Percentiles rank a stretch among this genome's conserved stretches.
These are phyloP conservation scores for Brachyalestes nurse DNA, from an alignment of 2,797 vertebrate species.

Conservation along the genomic window DNA sequence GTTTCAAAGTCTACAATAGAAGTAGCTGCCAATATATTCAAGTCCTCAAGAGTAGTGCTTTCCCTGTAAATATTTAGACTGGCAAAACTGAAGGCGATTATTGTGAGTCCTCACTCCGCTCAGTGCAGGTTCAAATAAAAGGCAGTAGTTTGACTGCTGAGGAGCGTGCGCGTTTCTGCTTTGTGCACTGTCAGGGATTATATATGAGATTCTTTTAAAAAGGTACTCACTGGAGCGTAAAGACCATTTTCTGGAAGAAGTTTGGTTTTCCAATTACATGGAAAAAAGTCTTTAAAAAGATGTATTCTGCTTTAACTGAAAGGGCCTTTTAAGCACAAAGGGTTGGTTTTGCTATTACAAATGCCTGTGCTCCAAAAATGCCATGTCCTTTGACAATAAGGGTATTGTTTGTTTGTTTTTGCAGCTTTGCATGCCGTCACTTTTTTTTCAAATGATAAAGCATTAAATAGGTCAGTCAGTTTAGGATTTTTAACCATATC, in stretches of 20 bases:
- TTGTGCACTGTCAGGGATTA: conserved; percentile 32
- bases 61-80: conserved; percentile 28
- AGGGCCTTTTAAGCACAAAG: not conserved
- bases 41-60: conserved; percentile 14
- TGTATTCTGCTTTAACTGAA: not conserved
- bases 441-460: not conserved
- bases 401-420: not conserved
- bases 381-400: not conserved
- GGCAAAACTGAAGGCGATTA: conserved; percentile 9
- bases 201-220: conserved; percentile 26
- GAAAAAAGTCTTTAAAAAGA: conserved; percentile 2
- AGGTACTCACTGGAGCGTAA: not conserved
- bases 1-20: not conserved
- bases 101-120: not conserved
- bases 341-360: not conserved
- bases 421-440: not conserved
- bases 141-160: conserved; percentile 7
- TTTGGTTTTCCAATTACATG: conserved; percentile 6
- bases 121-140: not conserved
- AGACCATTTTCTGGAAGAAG: not conserved
- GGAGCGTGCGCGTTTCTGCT: not conserved
- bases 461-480: not conserved
- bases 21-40: conserved; percentile 5
- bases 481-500: not conserved
- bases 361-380: not conserved